Conservation (phyloP, 2,888 invertebrate species). For the Dicranocentrus wangi region DNA sequence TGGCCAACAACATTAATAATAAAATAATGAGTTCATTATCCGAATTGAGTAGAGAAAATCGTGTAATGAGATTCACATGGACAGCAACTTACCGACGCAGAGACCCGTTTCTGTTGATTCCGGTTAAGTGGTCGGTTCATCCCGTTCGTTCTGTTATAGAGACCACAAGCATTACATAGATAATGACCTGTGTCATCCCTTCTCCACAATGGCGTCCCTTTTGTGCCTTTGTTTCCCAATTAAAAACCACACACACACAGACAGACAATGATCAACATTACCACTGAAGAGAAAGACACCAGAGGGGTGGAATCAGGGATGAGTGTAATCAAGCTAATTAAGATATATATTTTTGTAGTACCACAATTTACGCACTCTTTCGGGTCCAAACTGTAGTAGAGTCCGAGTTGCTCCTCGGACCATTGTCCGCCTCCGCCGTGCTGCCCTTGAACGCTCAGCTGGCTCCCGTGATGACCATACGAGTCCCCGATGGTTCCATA, state of each 20-base stretch:
- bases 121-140: slow-evolving; percentile 86
- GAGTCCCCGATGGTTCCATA: slow-evolving; percentile 40
- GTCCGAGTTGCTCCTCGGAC: slow-evolving; percentile 38
- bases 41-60: too few species aligned
- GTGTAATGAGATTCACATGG: slow-evolving; percentile 1
- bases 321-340: not conserved
- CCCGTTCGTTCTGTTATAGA: slow-evolving; percentile 80
- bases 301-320: slow-evolving; percentile 75
- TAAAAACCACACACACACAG: too few species aligned
- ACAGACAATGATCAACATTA: too few species aligned
- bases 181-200: slow-evolving; percentile 76
- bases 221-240: slow-evolving; percentile 58
- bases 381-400: slow-evolving; percentile 67
- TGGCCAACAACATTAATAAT: not conserved
- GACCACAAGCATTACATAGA: slow-evolving; percentile 81
- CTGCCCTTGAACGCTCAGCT: slow-evolving; percentile 34
- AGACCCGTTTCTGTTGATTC: slow-evolving; percentile 79
- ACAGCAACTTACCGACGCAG: slow-evolving; percentile 70
- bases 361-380: slow-evolving; percentile 79
- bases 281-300: slow-evolving; percentile 50
- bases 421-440: slow-evolving; percentile 50
- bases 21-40: slow-evolving; percentile 17
- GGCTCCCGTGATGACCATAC: slow-evolving; percentile 43
- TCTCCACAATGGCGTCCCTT: slow-evolving; percentile 66
- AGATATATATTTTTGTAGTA: slow-evolving; percentile 74